phyloP scores from a whole-genome alignment of 92 coral and sea anemone genomes.

The Zoanthus solanderi region DNA sequence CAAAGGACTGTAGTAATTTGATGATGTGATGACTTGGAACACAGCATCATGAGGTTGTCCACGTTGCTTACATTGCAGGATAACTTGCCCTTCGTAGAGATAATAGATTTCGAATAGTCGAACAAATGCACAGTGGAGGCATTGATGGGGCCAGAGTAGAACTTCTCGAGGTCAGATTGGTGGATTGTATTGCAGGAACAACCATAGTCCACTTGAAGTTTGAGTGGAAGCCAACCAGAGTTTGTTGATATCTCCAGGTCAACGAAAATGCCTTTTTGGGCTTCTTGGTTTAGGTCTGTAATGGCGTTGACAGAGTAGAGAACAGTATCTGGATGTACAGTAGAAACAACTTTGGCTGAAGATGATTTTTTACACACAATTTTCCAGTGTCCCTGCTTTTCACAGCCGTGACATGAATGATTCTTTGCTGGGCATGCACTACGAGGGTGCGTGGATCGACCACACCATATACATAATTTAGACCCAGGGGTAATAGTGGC shows the following conservation, averaged over 20 bases:
- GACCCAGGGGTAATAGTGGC: neutral
- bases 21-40: constrained; percentile 63
- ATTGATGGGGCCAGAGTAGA: constrained; percentile 20
- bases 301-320: constrained; percentile 16
- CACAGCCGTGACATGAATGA: constrained; percentile 60
- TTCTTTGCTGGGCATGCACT: constrained; percentile 66
- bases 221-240: constrained; percentile 31
- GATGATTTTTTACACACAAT: constrained; percentile 44
- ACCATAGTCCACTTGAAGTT: constrained; percentile 61
- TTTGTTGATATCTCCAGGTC: constrained; percentile 56
- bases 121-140: constrained; percentile 64
- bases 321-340: neutral
- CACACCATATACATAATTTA: neutral
- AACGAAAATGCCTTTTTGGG: constrained; percentile 67
- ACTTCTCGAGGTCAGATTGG: constrained; percentile 66
- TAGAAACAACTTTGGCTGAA: constrained; percentile 43
- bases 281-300: constrained; percentile 46
- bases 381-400: constrained; percentile 70
- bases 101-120: constrained; percentile 67
- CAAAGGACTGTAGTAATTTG: constrained; percentile 61
- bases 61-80: constrained; percentile 68
- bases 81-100: constrained; percentile 59
- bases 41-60: constrained; percentile 52
- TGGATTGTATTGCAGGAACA: constrained; percentile 9
- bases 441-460: constrained; percentile 37